Evolutionary conservation across 2,888 invertebrate genomes (phyloP).

Genomic region (Drosophila kokeensis): DNA sequence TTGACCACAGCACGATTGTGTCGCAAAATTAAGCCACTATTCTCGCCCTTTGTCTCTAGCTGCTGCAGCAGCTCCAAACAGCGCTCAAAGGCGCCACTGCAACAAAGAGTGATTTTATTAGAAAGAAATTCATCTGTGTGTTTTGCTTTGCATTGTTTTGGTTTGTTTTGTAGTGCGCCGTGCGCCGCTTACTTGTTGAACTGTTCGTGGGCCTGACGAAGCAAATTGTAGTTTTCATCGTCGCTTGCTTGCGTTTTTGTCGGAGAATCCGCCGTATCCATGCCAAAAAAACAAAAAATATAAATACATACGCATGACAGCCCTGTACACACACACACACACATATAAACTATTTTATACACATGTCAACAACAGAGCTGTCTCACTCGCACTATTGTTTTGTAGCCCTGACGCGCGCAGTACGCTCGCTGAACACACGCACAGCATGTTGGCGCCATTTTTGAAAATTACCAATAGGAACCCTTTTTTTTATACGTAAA

Average conservation of each 20-base stretch:
- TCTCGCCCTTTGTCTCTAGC: conserved; percentile 78
- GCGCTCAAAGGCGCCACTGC: conserved; percentile 77
- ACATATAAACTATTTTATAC: conserved; percentile 4
- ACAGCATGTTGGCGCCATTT: conserved; percentile 7
- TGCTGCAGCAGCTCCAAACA: conserved; percentile 80
- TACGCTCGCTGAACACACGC: background rate
- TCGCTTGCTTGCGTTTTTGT: conserved; percentile 74
- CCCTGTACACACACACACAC: conserved; percentile 30
- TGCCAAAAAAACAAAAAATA: conserved; percentile 69
- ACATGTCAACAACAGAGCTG: conserved; percentile 3
- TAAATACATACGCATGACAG: conserved; percentile 50
- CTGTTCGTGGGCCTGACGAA: conserved; percentile 82
- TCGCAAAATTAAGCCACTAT: conserved; percentile 70
- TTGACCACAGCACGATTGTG: conserved; percentile 95
- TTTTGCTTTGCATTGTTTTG: background rate
- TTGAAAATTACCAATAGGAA: background rate
- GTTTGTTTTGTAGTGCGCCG: background rate
- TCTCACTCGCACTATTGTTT: conserved; percentile 27
- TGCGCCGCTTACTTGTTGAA: conserved; percentile 78
- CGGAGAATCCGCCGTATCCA: conserved; percentile 76
- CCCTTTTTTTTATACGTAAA: background rate
- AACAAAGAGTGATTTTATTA: conserved; percentile 15
- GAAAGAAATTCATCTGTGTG: background rate
- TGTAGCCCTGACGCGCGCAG: conserved; percentile 48
- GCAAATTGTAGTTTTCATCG: conserved; percentile 81